These are phyloP conservation scores for Sturnus vulgaris DNA, from an alignment of 2,113 vertebrate species.

Conservation along the genomic window DNA sequence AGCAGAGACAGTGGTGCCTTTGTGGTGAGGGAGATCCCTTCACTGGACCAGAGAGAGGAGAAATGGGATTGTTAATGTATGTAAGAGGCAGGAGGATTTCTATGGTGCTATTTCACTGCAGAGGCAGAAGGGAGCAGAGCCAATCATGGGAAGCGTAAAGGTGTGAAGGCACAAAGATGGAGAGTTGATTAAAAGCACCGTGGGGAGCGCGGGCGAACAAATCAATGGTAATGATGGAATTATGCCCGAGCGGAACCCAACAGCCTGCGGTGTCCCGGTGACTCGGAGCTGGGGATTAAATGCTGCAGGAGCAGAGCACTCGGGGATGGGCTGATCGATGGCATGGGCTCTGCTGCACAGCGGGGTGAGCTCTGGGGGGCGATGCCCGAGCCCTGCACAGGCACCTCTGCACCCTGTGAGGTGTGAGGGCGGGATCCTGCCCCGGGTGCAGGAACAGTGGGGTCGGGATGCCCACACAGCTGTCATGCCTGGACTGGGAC, in stretches of 20 bases:
- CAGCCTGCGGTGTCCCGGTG: background rate
- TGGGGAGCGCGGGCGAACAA: constrained; percentile 29
- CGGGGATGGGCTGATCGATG: background rate
- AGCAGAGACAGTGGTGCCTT: constrained; percentile 23
- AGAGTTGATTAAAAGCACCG: constrained; percentile 61
- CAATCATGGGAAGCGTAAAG: constrained; percentile 59
- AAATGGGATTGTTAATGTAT: constrained; percentile 58
- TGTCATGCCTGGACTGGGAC: accelerated
- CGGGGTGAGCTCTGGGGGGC: background rate
- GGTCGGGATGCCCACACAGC: background rate
- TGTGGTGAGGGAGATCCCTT: constrained; percentile 49
- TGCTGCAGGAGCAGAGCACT: background rate
- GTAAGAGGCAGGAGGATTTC: constrained; percentile 50
- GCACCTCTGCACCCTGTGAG: background rate
- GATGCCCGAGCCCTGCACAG: background rate
- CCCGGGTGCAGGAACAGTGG: background rate
- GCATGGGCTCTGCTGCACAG: background rate
- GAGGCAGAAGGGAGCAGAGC: constrained; percentile 55
- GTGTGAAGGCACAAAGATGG: constrained; percentile 64
- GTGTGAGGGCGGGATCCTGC: background rate
- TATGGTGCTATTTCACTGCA: constrained; percentile 51
- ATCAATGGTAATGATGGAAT: constrained; percentile 58
- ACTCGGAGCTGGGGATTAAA: background rate
- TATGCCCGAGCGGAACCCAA: constrained; percentile 35
- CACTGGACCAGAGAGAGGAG: constrained; percentile 55